Base-by-base conservation (phyloP, 2,888 invertebrate species). In the Drosophila nigritarsus region DNA sequence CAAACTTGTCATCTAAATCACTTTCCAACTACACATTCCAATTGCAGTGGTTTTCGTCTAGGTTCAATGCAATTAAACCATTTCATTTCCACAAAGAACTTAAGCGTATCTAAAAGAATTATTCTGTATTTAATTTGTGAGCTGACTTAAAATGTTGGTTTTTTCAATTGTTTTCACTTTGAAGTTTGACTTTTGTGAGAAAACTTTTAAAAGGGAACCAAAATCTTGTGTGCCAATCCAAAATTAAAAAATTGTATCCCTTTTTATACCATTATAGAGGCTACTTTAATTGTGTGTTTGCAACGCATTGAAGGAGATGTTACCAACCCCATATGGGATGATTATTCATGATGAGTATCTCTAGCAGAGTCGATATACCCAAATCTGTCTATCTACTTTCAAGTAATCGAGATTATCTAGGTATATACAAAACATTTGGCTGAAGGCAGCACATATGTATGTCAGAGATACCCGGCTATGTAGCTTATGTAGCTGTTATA, bases 1-100 rank as follows among this genome's bases (percentile, higher is more conserved):
- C 11, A n/a, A 50, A 54, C 40, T 45, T 60, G 54, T 63, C 64
- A 20, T 67, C 20, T 55, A 75, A 69, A 63, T 54, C 62, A 65
- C 60, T 72, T 60, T 49, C 42, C 48, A 34, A 34, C 66, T 64
- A 49, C 51, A 56, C 48, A 55, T 40, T 61, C 20, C 7, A 65
- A 36, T 64, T 11, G 18, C 30, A 38, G 7, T 38, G n/a, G 34
- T 34, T 50, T 29, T 20, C 18, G 18, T 40, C 20, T 20, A 29
- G 15, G 7, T 54, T 64, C 18, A 55, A 40, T 29, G 27, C 20
- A 32, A 40, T 49, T 32, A 30, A 45, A 30, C 9, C 20, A 45
- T 36, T 53, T 38, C 2, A 36, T 24, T 45, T 36, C n/a, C 20
- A 48, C 67, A 66, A 38, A 48, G 15, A 18, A 18, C 7, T 49